Base-by-base conservation (phyloP, 2,797 vertebrate species). In the Spheniscus humboldti region DNA sequence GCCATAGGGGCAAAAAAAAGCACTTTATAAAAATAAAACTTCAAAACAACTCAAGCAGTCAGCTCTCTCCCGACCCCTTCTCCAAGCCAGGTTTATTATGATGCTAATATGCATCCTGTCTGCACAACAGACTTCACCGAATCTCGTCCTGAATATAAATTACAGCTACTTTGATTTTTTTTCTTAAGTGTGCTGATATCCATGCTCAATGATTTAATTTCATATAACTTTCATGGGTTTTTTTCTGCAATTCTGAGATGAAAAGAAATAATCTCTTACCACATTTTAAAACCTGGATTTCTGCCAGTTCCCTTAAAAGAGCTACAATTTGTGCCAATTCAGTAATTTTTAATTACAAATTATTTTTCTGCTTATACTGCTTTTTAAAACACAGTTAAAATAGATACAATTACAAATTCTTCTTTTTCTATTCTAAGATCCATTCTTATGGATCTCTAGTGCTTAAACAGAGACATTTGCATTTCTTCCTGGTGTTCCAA, bases 291-390 rank as follows among this genome's bases (percentile, higher is more conserved):
- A 24, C 7, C 30, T 94, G 86, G 86, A 86, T 85, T 92, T 82
- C 59, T 82, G 94, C 94, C 92, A 90, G 43, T 82, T 82, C 74
- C 63, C 83, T 86, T 88, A 63, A 64, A 73, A 45, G 47, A 92
- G 86, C 86, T 53, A 60, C 73, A 68, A 67, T 63, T 88, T 73
- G 35, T 86, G 94, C 71, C 88, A 92, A 73, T 63, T 78, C 79
- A 57, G 69, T 79, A 10, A 79, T 85, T 96, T 94, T 94, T 74
- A 92, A 87, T 80, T 79, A 90, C 47, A 53, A 73, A 82, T 68
- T 71, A 69, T 86, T 93, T 91, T 76, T 75, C 83, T 89, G 74
- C 45, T 89, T 60, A 41, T 47, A 50, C 14, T 66, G 81, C 77
- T 94, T 94, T 69, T 90, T 11, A 73, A 90, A 95, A 82, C 48